Evolutionary conservation across 2,888 invertebrate genomes (phyloP), one percentile per base, ranked within the genome.

Genomic region (Papilio protenor): DNA sequence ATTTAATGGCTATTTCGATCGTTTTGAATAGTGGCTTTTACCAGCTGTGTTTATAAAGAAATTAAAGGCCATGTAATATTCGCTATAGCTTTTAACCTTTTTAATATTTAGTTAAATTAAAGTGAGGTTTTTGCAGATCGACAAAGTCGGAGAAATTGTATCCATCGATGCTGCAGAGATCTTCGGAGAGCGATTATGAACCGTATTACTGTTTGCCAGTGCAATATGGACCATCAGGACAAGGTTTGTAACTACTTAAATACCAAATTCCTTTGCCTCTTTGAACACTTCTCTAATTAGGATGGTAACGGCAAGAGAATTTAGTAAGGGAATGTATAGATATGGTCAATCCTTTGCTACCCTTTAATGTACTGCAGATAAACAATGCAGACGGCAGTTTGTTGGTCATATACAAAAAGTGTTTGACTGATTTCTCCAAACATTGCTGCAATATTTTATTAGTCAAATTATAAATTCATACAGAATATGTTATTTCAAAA

Each of bases 131-230:
- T 92, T 91, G 12, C 96, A 98, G 98, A 92, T 99, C 99, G 64
- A 98, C 98, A 23, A 98, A 98, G 93, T 99, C 98, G 14, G 98
- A 99, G 91, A 98, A 98, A 93, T 95, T 98, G 89, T 98, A 98
- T 91, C 98, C 98, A 55, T 98, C 98, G 80, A 98, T 98, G 98
- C 93, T 98, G 85, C 98, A 97, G 84, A 95, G 97, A 81, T 97
- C 97, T 86, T 96, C 97, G 83, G 96, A 98, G 85, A 97, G 97
- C 79, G 98, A 98, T 89, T 96, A 97, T 81, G 98, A 98, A 88
- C 97, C 98, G 0, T 98, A 98, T 90, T 98, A 98, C 89, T 98
- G 98, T 90, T 95, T 98, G 82, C 98, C 98, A 0, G 97, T 98
- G 80, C 94, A 95, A 79, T 95, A 95, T 86, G 95, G 93, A 84